These are phyloP conservation scores for Python bivittatus DNA, from an alignment of 2,113 vertebrate species.

Conservation along the genomic window DNA sequence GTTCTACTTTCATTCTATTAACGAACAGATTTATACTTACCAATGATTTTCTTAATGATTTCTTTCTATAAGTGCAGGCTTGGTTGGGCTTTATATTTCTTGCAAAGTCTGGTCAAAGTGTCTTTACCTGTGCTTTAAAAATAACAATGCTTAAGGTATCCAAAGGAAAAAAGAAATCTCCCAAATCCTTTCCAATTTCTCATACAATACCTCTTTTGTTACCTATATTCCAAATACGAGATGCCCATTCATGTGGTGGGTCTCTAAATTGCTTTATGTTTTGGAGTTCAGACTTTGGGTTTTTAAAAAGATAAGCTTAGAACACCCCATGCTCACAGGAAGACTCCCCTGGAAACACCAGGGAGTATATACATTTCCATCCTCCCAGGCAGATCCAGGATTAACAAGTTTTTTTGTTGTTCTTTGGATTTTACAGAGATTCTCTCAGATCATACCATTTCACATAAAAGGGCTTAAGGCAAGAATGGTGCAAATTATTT, in stretches of 20 bases:
- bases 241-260: background rate
- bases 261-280: slow-evolving; percentile 27
- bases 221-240: slow-evolving; percentile 20
- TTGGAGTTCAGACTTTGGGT: background rate
- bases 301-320: background rate
- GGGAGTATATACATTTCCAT: background rate
- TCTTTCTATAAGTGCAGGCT: background rate
- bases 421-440: background rate
- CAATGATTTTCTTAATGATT: background rate
- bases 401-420: slow-evolving; percentile 1
- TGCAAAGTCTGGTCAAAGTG: background rate
- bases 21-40: background rate
- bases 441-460: background rate
- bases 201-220: slow-evolving; percentile 8
- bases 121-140: slow-evolving; percentile 21
- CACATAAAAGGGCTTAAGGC: slow-evolving; percentile 11
- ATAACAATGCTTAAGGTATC: background rate
- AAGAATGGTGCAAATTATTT: background rate
- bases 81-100: background rate
- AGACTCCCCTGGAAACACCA: slow-evolving; percentile 9
- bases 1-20: background rate
- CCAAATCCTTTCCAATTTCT: slow-evolving; percentile 1
- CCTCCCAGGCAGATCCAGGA: background rate
- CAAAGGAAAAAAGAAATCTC: background rate
- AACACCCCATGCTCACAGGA: background rate